Evolutionary conservation across 2,888 invertebrate species (phyloP).

Genomic region (Dermolepida albohirtum): DNA sequence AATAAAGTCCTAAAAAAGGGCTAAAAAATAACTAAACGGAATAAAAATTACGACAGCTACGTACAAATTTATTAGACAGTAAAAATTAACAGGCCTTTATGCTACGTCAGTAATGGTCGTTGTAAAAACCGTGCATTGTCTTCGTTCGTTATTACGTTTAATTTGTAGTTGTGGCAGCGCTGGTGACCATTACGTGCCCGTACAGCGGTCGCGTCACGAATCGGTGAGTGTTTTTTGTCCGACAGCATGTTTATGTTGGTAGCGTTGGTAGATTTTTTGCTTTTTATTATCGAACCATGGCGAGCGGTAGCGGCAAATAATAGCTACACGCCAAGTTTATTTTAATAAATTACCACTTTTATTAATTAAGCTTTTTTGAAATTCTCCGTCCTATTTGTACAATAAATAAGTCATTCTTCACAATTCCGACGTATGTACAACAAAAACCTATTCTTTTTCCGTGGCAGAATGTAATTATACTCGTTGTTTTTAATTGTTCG

Average conservation of each 20-base stretch:
- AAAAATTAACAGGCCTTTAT: slow-evolving; percentile 48
- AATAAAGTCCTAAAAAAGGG: too few species aligned
- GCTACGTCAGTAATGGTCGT: slow-evolving; percentile 43
- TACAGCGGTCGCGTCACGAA: slow-evolving; percentile 1
- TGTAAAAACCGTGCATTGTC: slow-evolving; percentile 17
- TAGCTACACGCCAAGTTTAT: too few species aligned
- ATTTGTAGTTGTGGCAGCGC: slow-evolving; percentile 17
- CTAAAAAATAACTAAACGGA: too few species aligned
- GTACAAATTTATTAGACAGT: slow-evolving; percentile 48
- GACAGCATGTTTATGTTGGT: background rate
- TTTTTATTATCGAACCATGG: background rate
- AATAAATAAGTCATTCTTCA: too few species aligned
- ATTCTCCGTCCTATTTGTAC: too few species aligned
- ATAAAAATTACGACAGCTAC: slow-evolving; percentile 27
- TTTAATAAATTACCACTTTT: too few species aligned
- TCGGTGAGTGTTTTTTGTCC: background rate
- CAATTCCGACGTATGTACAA: too few species aligned
- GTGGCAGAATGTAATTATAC: too few species aligned
- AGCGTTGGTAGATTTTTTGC: slow-evolving; percentile 1
- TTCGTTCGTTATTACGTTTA: slow-evolving; percentile 20
- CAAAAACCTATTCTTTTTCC: too few species aligned
- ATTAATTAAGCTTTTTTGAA: too few species aligned
- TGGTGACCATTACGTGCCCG: background rate
- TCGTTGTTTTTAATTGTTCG: too few species aligned
- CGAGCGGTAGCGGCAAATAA: too few species aligned